Percentiles rank a stretch among this genome's conserved stretches.
phyloP scores from a whole-genome alignment of 1,140 invertebrate species.

The Myzus persicae region DNA sequence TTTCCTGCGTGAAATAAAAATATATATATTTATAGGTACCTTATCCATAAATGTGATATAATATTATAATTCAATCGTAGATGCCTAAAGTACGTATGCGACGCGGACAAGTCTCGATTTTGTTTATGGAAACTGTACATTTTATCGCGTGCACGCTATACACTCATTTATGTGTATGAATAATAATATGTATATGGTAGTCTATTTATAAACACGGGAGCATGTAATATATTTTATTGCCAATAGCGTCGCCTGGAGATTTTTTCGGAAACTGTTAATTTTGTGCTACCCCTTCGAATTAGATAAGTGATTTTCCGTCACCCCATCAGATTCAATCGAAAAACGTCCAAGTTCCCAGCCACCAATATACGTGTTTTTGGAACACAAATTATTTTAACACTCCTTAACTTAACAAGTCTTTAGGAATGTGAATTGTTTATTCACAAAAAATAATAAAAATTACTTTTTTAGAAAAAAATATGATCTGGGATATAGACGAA shows the following conservation, averaged over 20 bases:
- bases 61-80: background rate
- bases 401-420: no score
- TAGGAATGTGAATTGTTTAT: background rate
- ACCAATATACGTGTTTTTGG: background rate
- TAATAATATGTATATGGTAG: background rate
- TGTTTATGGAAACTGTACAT: background rate
- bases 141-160: background rate
- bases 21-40: no score
- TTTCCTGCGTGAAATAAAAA: background rate
- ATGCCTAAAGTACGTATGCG: background rate
- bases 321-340: background rate
- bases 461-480: background rate
- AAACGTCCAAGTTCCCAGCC: background rate
- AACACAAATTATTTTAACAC: background rate
- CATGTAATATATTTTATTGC: background rate
- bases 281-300: background rate
- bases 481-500: no score
- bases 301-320: background rate
- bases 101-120: background rate
- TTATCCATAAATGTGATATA: background rate
- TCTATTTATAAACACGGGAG: conserved; percentile 23
- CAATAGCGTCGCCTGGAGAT: background rate
- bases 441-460: background rate
- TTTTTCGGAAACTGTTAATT: background rate
- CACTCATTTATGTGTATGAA: background rate